These are phyloP conservation scores for Isichthys henryi DNA, from an alignment of 2,113 vertebrate genomes.

Conservation along the genomic window DNA sequence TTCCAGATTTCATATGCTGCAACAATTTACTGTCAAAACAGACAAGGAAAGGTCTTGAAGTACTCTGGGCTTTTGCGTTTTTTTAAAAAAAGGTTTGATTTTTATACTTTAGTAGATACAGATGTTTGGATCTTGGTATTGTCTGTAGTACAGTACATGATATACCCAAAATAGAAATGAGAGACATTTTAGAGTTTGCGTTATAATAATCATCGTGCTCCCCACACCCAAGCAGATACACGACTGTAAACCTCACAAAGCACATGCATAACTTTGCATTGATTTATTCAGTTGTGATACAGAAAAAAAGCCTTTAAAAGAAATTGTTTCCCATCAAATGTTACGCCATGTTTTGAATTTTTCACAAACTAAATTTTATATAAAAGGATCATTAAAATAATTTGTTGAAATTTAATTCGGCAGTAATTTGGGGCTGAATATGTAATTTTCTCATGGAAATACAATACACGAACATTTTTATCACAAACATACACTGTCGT, in stretches of 20 bases:
- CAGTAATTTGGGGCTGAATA: background rate
- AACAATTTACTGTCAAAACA: slow-evolving; percentile 2
- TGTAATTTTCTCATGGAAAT: background rate
- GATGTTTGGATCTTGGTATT: background rate
- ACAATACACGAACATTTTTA: background rate
- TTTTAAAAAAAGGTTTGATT: background rate
- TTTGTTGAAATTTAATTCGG: background rate
- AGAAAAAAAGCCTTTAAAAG: background rate
- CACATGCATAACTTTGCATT: background rate
- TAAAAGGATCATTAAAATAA: background rate
- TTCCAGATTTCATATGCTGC: background rate
- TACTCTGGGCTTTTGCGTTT: background rate
- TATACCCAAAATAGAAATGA: background rate
- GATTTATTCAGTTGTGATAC: background rate
- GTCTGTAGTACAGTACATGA: background rate
- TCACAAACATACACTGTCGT: background rate
- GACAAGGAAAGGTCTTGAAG: background rate
- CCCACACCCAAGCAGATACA: background rate
- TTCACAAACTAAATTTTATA: background rate
- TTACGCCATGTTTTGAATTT: background rate
- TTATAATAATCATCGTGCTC: background rate
- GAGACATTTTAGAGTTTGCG: background rate
- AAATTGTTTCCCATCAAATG: background rate
- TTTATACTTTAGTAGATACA: slow-evolving; percentile 9
- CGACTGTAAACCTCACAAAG: background rate